Evolutionary conservation across 1,140 invertebrate species (phyloP), one percentile per base, ranked within the genome.

Genomic region (Notospermus geniculatus): DNA sequence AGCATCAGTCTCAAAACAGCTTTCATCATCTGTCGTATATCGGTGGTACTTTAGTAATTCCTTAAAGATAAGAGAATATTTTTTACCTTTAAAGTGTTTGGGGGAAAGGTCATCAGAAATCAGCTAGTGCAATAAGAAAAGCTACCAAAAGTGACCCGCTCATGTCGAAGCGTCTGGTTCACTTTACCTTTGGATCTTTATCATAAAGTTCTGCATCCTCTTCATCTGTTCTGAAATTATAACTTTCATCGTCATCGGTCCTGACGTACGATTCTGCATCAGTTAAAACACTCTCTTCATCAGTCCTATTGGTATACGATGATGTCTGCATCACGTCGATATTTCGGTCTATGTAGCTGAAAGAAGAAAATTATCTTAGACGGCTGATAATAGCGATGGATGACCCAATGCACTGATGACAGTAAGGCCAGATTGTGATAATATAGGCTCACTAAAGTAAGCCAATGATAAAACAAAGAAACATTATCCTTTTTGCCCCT

Each of bases 151-250:
- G n/a, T n/a, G n/a, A n/a, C n/a, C n/a, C n/a, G n/a, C n/a, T n/a
- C n/a, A n/a, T n/a, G n/a, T n/a, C n/a, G n/a, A n/a, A n/a, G n/a
- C n/a, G n/a, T n/a, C n/a, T n/a, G 2, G 45, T 36, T 57, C 23
- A 23, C 61, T 60, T 66, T 68, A 80, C 77, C 71, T 74, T 79
- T 23, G 77, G 72, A 67, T 80, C 70, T 55, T 74, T 72, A 65
- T 80, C 78, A 69, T 82, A 81, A 2, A 82, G 71, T 59, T 83
- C 79, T 39, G 83, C 75, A 52, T 80, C 75, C 54, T 82, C 81
- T 50, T 82, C 81, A 63, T 78, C 80, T 22, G 68, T 68, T 28
- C 62, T 62, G 7, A 57, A 57, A 22, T 45, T 55, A 32, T 52
- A 63, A 56, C 66, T 70, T 56, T 70, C 70, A 61, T 73, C 72